Evolutionary conservation across 2,888 invertebrate genomes (phyloP), one percentile per base, ranked within the genome.

Genomic region (Diadromus collaris): DNA sequence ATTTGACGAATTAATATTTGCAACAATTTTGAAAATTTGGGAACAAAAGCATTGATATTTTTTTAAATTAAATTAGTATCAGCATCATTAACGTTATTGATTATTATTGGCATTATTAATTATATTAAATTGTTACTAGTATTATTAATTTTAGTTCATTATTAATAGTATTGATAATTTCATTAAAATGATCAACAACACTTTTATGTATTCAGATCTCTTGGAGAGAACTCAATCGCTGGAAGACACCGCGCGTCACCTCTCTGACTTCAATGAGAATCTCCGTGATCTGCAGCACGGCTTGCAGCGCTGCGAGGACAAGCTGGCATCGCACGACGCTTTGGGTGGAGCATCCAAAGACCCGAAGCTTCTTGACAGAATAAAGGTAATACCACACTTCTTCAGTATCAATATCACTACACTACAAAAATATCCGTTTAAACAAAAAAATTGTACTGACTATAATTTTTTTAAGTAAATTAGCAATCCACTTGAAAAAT

Each of bases 301-400:
- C 5, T 92, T 98, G 76, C 95, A 96, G 87, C 94, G 97, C 76
- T 97, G 97, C 90, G 98, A 98, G 91, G 98, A 98, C 91, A 95
- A 96, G 81, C 91, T 96, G 48, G 94, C 94, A 21, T 94, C 94
- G 4, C 95, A 95, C 85, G 95, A 96, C 93, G 93, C 95, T 84
- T 90, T 95, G 68, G 93, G 96, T 85, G 93, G 95, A 89, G 93
- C 96, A 82, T 95, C 95, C 1, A 94, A 94, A 80, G 98, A 98
- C 90, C 95, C 96, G 16, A 96, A 96, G 91, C 93, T 97, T 70
- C 92, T 96, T 78, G 97, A 97, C 76, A 95, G 97, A 78, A 96
- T 98, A 77, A 97, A 96, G 88, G 93, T 93, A 81, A 81, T n/a
- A 4, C 21, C 10, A 21, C 9, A 7, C 3, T 48, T 21, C 9